Conservation (phyloP, 2,888 invertebrate genomes). For the Anagyrus pseudococci region DNA sequence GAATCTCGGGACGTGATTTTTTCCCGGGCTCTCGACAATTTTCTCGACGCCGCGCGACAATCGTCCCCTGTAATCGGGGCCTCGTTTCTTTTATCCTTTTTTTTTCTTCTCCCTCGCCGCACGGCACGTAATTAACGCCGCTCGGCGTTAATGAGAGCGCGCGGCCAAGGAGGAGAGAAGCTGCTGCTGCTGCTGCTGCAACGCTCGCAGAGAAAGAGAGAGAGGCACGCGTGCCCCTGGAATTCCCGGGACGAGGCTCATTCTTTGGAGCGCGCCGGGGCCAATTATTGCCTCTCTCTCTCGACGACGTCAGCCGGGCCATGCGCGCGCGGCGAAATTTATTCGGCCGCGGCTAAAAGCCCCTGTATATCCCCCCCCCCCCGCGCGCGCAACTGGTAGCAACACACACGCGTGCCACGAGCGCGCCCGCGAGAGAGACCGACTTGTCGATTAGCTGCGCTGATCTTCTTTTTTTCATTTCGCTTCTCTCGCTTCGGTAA, state of each 20-base stretch:
- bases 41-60: conserved; percentile 17
- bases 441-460: neutral
- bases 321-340: conserved; percentile 34
- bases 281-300: too few relatives aligned
- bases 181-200: too few relatives aligned
- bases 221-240: conserved; percentile 10
- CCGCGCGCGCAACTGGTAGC: neutral
- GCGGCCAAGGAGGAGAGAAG: conserved; percentile 12
- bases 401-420: neutral
- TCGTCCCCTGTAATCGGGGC: conserved; percentile 29
- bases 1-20: too few relatives aligned
- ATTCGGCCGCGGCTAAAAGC: conserved; percentile 42
- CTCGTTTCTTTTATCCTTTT: neutral
- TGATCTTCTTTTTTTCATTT: neutral
- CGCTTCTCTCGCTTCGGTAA: neutral
- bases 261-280: neutral
- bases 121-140: conserved; percentile 57
- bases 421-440: too few relatives aligned
- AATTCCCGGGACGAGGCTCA: neutral
- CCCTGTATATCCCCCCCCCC: neutral
- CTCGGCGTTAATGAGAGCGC: conserved; percentile 57
- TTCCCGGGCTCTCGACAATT: too few relatives aligned
- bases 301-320: too few relatives aligned
- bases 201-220: neutral
- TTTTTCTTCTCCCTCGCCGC: conserved; percentile 9